These are phyloP conservation scores for Papilio dardanus DNA, from an alignment of 1,140 invertebrate genomes.

Conservation along the genomic window DNA sequence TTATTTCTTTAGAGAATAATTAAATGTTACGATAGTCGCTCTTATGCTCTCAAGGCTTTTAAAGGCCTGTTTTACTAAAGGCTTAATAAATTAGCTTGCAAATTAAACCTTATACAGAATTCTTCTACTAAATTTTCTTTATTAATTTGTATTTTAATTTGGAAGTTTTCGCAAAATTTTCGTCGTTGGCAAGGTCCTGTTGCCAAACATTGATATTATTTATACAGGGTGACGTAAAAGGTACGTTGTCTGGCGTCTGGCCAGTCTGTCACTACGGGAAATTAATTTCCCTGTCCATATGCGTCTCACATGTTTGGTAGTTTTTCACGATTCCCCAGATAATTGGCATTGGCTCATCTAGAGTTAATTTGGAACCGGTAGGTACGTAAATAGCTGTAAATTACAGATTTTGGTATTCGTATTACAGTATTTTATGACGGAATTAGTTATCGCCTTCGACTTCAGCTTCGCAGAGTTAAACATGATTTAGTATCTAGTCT, in stretches of 20 bases:
- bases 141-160: background rate
- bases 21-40: no score
- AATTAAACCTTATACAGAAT: background rate
- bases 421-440: background rate
- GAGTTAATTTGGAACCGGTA: background rate
- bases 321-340: constrained; percentile 19
- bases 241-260: constrained; percentile 47
- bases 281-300: constrained; percentile 27
- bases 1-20: no score
- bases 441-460: no score
- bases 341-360: constrained; percentile 12
- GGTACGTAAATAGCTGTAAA: background rate
- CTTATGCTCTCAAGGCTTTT: no score
- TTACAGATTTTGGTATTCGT: background rate
- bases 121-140: background rate
- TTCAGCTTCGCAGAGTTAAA: no score
- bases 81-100: background rate
- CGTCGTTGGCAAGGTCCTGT: constrained; percentile 39
- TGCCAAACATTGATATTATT: constrained; percentile 62
- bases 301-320: constrained; percentile 24
- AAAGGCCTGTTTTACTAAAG: background rate
- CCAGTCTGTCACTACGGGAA: constrained; percentile 39
- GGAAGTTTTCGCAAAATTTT: background rate
- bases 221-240: constrained; percentile 56
- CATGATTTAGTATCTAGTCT: no score